A percentile compares a stretch with the other conserved stretches of the same genome.
These are phyloP conservation scores for Danio tinwini DNA, from an alignment of 2,797 vertebrate genomes.

Conservation along the genomic window DNA sequence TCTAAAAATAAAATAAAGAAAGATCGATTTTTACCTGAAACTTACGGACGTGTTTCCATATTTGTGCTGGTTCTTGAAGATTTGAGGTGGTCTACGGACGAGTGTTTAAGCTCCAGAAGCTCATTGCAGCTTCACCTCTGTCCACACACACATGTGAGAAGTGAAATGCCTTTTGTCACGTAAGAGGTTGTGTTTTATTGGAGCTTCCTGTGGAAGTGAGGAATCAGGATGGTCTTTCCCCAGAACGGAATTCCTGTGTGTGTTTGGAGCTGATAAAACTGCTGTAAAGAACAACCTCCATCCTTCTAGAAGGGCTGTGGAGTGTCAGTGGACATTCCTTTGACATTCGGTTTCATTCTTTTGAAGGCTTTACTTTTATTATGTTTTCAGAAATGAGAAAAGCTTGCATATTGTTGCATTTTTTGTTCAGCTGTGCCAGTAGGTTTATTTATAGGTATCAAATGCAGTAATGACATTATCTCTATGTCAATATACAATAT, in stretches of 20 bases:
- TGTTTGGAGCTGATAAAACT: slow-evolving; percentile 86
- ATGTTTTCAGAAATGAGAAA: too few species aligned
- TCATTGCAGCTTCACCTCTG: slow-evolving; percentile 7
- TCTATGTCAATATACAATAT: too few species aligned
- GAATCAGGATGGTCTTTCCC: slow-evolving; percentile 84
- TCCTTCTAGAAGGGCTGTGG: slow-evolving; percentile 48
- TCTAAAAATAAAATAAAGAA: not conserved
- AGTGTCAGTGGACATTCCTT: not conserved
- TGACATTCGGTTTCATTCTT: not conserved
- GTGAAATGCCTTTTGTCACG: slow-evolving; percentile 69
- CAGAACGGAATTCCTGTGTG: slow-evolving; percentile 88
- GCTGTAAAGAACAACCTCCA: slow-evolving; percentile 71
- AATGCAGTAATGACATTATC: too few species aligned
- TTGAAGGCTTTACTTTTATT: not conserved
- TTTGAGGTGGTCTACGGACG: not conserved
- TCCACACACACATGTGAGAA: slow-evolving; percentile 58
- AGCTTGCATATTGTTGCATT: too few species aligned
- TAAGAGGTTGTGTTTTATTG: slow-evolving; percentile 85
- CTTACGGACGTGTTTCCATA: not conserved
- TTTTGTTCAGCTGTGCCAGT: too few species aligned
- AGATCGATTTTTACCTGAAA: slow-evolving; percentile 34
- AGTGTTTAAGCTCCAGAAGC: not conserved
- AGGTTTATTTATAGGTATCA: too few species aligned
- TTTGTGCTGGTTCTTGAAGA: not conserved
- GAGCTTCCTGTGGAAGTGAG: slow-evolving; percentile 83